A percentile compares a stretch with the other conserved stretches of the same genome.
Evolutionary conservation across 2,888 invertebrate species (phyloP).

Genomic region (Limnephilus rhombicus): DNA sequence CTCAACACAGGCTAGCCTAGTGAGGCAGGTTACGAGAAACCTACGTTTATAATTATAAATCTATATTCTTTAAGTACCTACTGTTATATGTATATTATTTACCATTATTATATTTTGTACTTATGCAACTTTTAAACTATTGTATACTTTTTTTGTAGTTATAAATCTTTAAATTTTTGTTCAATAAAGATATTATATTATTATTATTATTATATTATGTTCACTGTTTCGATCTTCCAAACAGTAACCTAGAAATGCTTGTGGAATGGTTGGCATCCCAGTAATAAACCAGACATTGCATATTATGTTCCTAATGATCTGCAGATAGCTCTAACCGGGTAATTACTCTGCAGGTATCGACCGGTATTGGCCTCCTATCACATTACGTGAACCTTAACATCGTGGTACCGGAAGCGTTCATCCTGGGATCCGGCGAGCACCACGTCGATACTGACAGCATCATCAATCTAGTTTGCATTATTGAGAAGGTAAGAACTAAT

Average conservation of each 20-base stretch:
- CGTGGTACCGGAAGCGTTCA: constrained; percentile 93
- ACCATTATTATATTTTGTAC: too few species aligned
- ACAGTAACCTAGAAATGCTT: not conserved
- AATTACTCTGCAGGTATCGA: constrained; percentile 83
- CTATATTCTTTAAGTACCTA: too few species aligned
- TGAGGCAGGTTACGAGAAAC: too few species aligned
- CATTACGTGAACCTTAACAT: constrained; percentile 93
- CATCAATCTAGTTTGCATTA: constrained; percentile 93
- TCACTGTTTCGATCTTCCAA: not conserved
- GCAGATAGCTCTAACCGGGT: not conserved
- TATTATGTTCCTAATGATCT: not conserved
- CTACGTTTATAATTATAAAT: too few species aligned
- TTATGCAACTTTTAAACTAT: too few species aligned
- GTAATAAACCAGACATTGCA: not conserved
- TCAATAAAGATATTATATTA: too few species aligned
- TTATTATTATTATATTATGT: too few species aligned
- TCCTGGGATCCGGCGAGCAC: constrained; percentile 91
- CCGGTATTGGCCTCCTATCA: constrained; percentile 88
- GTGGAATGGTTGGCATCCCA: not conserved
- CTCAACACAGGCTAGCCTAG: too few species aligned
- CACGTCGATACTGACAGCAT: constrained; percentile 94
- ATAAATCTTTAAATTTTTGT: too few species aligned
- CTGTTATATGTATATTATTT: too few species aligned
- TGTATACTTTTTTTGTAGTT: too few species aligned
- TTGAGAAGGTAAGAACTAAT: constrained; percentile 86